Evolutionary conservation across 1,140 invertebrate species (phyloP).

Genomic region (Euura saliciscinereae): DNA sequence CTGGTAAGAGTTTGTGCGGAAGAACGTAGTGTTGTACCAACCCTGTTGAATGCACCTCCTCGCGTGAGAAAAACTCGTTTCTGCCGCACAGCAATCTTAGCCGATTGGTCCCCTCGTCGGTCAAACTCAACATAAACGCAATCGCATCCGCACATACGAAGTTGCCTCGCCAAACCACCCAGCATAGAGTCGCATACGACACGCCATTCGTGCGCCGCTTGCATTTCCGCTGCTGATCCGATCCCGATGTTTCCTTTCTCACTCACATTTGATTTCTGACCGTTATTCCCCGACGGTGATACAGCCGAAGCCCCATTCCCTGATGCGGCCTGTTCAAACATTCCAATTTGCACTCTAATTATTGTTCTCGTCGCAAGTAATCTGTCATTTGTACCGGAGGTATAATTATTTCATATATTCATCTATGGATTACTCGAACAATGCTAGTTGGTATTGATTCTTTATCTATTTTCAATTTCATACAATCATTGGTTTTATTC

Average conservation of each 20-base stretch:
- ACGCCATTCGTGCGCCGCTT: constrained; percentile 36
- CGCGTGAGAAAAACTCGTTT: constrained; percentile 65
- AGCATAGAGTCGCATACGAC: constrained; percentile 66
- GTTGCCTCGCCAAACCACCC: constrained; percentile 62
- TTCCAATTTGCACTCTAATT: neutral
- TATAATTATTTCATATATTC: no score
- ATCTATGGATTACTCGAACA: no score
- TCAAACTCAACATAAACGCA: constrained; percentile 60
- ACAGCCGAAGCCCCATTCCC: neutral
- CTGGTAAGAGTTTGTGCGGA: neutral
- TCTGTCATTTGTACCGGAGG: no score
- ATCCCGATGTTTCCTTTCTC: neutral
- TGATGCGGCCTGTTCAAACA: neutral
- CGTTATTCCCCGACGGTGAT: neutral
- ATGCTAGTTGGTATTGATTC: no score
- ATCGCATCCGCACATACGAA: constrained; percentile 73
- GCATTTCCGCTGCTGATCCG: constrained; percentile 6
- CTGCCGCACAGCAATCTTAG: constrained; percentile 59
- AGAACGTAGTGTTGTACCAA: constrained; percentile 32
- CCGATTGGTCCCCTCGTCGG: constrained; percentile 58
- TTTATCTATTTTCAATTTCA: no score
- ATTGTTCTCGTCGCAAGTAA: neutral
- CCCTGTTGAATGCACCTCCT: constrained; percentile 54
- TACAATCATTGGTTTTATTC: no score
- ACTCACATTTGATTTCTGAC: neutral